A percentile compares a stretch with the other conserved stretches of the same genome.
Conservation (phyloP, 64 coral and sea anemone genomes). For the Dendrophyllia cribrosa region DNA sequence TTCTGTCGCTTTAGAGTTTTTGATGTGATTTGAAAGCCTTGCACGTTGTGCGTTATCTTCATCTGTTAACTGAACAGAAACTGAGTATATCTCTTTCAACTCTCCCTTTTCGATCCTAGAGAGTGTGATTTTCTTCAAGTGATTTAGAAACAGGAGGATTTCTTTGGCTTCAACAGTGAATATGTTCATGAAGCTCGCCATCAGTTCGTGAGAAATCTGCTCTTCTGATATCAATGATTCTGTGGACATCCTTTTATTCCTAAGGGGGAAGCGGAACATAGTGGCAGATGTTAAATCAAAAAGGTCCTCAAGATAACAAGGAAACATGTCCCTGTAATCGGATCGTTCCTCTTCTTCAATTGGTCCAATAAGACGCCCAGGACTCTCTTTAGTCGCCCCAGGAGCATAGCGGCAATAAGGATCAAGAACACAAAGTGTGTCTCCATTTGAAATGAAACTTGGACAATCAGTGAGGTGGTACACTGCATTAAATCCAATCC, state of each 20-base stretch:
- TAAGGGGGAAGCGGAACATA: constrained; percentile 91
- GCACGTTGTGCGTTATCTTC: constrained; percentile 51
- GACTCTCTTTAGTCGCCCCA: constrained; percentile 46
- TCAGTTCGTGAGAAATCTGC: neutral
- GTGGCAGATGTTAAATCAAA: constrained; percentile 81
- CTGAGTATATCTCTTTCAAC: constrained; percentile 57
- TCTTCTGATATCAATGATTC: constrained; percentile 85
- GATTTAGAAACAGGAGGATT: constrained; percentile 85
- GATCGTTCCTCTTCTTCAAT: constrained; percentile 36
- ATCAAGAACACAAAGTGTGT: constrained; percentile 88
- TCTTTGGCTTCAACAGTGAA: constrained; percentile 75
- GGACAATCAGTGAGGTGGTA: constrained; percentile 97
- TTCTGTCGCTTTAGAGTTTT: constrained; percentile 34
- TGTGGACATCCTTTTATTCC: constrained; percentile 29
- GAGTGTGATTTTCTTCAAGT: constrained; percentile 85
- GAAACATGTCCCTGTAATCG: constrained; percentile 77
- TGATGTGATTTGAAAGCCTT: constrained; percentile 56
- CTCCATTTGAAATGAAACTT: constrained; percentile 86
- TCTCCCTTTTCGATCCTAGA: constrained; percentile 73
- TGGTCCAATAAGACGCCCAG: constrained; percentile 78
- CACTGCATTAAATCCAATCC: constrained; percentile 95
- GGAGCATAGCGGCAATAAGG: constrained; percentile 84
- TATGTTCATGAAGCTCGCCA: neutral
- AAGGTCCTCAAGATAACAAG: constrained; percentile 82
- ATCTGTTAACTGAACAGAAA: constrained; percentile 56